These are phyloP conservation scores for Sepiola atlantica DNA, from an alignment of 2,888 invertebrate genomes.

Conservation along the genomic window DNA sequence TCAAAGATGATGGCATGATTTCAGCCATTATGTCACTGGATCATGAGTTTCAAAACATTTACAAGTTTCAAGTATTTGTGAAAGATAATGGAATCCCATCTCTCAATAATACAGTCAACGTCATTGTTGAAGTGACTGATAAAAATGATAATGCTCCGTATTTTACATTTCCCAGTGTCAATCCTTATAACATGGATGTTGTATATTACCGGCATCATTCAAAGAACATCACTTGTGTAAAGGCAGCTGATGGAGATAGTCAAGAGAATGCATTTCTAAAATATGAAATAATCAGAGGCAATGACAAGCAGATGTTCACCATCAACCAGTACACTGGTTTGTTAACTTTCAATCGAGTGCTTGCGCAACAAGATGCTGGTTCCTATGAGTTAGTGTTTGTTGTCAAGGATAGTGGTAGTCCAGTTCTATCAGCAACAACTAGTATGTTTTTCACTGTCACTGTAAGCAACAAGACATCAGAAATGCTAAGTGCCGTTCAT, in stretches of 20 bases:
- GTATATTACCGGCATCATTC: constrained; percentile 21
- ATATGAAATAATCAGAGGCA: constrained; percentile 32
- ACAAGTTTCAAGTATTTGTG: no score
- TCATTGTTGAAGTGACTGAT: no score
- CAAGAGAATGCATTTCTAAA: constrained; percentile 32
- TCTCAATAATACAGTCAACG: no score
- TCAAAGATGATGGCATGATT: no score
- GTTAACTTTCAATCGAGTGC: not conserved
- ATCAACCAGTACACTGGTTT: constrained; percentile 12
- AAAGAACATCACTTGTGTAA: not conserved
- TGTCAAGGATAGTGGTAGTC: not conserved
- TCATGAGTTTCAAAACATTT: no score
- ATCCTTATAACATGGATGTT: constrained; percentile 17
- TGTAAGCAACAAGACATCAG: not conserved
- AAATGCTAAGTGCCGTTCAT: not conserved
- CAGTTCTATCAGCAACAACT: constrained; percentile 22
- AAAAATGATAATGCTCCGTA: not conserved
- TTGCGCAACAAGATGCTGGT: constrained; percentile 6
- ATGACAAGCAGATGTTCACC: constrained; percentile 9
- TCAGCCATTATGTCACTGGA: no score
- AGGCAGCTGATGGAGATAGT: constrained; percentile 20
- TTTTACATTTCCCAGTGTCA: not conserved
- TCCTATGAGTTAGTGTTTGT: not conserved
- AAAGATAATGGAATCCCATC: no score
- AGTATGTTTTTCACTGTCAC: not conserved